Evolutionary conservation across 2,888 invertebrate genomes (phyloP).

Genomic region (Lapara coniferarum): DNA sequence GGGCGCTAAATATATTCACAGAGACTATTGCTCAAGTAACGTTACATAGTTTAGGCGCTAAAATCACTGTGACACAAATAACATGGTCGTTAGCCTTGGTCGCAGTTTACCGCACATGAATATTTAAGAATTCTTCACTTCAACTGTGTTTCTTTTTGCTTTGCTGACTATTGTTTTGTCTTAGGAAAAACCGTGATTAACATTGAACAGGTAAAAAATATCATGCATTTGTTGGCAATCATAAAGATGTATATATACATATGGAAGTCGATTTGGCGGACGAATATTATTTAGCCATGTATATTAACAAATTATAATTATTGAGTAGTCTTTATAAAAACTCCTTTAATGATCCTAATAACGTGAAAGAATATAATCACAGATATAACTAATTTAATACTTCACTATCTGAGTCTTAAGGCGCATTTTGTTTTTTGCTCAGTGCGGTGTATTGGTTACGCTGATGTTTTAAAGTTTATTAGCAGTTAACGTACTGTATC

Average conservation of each 20-base stretch:
- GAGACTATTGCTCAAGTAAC: slow-evolving; percentile 27
- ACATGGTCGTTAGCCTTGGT: slow-evolving; percentile 57
- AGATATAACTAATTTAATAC: not conserved
- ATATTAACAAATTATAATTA: too few relatives aligned
- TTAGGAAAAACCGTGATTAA: slow-evolving; percentile 27
- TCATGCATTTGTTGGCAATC: not conserved
- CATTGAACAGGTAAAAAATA: not conserved
- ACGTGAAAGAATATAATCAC: too few relatives aligned
- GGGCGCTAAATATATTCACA: slow-evolving; percentile 25
- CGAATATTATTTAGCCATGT: too few relatives aligned
- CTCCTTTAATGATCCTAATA: too few relatives aligned
- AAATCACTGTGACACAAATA: slow-evolving; percentile 51
- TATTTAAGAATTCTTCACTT: slow-evolving; percentile 53
- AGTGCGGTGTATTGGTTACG: slow-evolving; percentile 20
- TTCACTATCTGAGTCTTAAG: not conserved
- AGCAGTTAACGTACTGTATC: slow-evolving; percentile 42
- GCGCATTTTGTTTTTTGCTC: not conserved
- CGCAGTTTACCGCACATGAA: slow-evolving; percentile 60
- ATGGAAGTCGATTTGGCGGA: not conserved
- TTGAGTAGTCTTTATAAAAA: too few relatives aligned
- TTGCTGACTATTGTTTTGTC: slow-evolving; percentile 38
- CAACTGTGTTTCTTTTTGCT: slow-evolving; percentile 36
- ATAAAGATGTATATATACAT: too few relatives aligned
- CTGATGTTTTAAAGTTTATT: slow-evolving; percentile 36
- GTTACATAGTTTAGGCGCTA: slow-evolving; percentile 42